phyloP scores from a whole-genome alignment of 2,797 vertebrate genomes.

The Neosilurus mollespiculum region DNA sequence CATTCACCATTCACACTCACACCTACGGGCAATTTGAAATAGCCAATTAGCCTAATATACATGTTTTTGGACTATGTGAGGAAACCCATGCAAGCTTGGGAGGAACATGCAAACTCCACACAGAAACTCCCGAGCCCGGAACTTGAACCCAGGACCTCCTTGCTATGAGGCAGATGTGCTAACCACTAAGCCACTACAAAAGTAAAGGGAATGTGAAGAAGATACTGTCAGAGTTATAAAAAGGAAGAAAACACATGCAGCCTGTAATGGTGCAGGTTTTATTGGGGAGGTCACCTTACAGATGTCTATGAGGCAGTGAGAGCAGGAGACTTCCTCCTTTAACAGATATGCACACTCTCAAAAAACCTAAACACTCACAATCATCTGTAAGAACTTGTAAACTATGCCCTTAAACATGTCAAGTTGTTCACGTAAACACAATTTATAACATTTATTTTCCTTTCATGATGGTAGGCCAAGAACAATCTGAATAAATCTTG shows the following conservation, averaged over 20 bases:
- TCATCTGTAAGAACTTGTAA: not conserved
- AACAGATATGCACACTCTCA: not conserved
- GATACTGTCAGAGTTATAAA: not conserved
- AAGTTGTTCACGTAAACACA: not conserved
- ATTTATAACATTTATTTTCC: not conserved
- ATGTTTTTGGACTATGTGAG: too few species aligned
- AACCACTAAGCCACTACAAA: too few species aligned
- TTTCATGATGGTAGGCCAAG: not conserved
- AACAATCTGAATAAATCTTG: constrained; percentile 6
- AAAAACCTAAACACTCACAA: not conserved
- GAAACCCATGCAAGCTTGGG: too few species aligned
- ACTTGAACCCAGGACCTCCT: too few species aligned
- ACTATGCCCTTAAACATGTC: not conserved
- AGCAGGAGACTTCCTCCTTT: not conserved
- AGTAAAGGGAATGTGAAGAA: not conserved
- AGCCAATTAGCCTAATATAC: too few species aligned
- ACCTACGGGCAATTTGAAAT: too few species aligned
- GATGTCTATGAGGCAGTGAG: not conserved
- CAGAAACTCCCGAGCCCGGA: too few species aligned
- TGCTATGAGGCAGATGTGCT: too few species aligned
- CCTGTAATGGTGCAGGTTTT: not conserved
- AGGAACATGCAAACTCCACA: too few species aligned
- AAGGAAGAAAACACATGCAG: not conserved
- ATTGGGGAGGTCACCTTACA: not conserved
- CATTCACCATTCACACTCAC: too few species aligned